Conservation (phyloP, 1,140 invertebrate genomes). For the Anastatus disparis region DNA sequence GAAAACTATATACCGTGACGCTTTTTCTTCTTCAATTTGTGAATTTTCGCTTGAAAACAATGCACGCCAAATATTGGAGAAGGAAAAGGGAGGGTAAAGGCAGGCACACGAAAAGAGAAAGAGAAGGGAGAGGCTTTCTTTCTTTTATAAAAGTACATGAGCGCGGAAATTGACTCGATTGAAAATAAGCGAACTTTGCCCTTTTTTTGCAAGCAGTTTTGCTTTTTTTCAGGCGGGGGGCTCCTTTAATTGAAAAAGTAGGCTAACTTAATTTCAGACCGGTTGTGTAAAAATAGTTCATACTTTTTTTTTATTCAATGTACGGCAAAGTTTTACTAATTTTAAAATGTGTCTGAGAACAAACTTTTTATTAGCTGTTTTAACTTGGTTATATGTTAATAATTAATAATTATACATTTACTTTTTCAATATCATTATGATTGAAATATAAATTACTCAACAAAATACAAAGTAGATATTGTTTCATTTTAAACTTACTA, state of each 20-base stretch:
- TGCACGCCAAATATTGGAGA: constrained; percentile 24
- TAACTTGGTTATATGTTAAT: too few relatives aligned
- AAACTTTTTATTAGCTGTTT: too few relatives aligned
- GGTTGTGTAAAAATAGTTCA: too few relatives aligned
- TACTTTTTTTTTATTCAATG: too few relatives aligned
- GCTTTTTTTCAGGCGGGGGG: too few relatives aligned
- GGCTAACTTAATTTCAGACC: constrained; percentile 17
- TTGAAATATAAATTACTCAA: too few relatives aligned
- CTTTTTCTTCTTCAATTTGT: constrained; percentile 36
- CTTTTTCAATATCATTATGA: too few relatives aligned
- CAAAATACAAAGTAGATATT: too few relatives aligned
- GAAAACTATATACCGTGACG: background rate
- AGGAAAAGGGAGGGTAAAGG: background rate
- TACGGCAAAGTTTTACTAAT: constrained; percentile 1
- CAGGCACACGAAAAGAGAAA: too few relatives aligned
- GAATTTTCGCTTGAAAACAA: constrained; percentile 35
- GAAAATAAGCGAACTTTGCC: constrained; percentile 9
- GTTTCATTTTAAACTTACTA: too few relatives aligned
- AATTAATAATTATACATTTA: too few relatives aligned
- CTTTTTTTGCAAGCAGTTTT: background rate
- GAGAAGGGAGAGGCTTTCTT: background rate
- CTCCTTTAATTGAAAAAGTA: constrained; percentile 10
- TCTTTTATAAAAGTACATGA: constrained; percentile 6
- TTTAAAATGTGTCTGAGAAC: background rate
- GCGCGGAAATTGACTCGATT: constrained; percentile 33